Percentiles rank a stretch among this genome's conserved stretches.
phyloP scores from a whole-genome alignment of 2,888 invertebrate genomes.

The Acheta domesticus region DNA sequence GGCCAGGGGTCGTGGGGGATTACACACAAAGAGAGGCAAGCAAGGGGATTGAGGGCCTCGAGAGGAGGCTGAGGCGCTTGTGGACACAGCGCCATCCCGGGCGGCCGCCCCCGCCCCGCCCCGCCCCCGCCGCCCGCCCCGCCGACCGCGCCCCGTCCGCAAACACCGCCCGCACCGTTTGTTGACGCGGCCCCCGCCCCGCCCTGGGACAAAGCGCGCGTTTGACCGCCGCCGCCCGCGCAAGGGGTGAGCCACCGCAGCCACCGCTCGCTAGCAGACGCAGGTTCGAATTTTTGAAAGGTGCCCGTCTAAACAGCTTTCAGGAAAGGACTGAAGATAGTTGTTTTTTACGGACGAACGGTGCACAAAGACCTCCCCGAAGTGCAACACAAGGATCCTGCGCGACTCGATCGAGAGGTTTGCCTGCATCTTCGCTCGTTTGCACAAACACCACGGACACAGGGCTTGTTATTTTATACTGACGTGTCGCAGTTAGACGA shows the following conservation, averaged over 20 bases:
- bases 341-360: conserved; percentile 5
- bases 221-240: not conserved
- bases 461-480: not conserved
- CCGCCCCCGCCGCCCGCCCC: not conserved
- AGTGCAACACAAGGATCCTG: not conserved
- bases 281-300: conserved; percentile 6
- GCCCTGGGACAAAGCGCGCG: not conserved
- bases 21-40: not conserved
- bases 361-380: not conserved
- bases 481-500: too few relatives aligned
- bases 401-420: not conserved
- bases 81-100: not conserved
- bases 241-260: too few relatives aligned
- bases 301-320: conserved; percentile 9
- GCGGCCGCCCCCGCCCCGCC: not conserved
- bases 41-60: not conserved
- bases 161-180: not conserved
- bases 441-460: not conserved
- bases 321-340: conserved; percentile 5
- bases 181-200: not conserved
- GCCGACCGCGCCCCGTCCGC: not conserved
- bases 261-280: too few relatives aligned
- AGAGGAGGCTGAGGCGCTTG: not conserved
- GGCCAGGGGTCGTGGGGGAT: not conserved
- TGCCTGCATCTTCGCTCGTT: not conserved